These are phyloP conservation scores for Erithacus rubecula DNA, from an alignment of 2,797 vertebrate genomes.

Conservation along the genomic window DNA sequence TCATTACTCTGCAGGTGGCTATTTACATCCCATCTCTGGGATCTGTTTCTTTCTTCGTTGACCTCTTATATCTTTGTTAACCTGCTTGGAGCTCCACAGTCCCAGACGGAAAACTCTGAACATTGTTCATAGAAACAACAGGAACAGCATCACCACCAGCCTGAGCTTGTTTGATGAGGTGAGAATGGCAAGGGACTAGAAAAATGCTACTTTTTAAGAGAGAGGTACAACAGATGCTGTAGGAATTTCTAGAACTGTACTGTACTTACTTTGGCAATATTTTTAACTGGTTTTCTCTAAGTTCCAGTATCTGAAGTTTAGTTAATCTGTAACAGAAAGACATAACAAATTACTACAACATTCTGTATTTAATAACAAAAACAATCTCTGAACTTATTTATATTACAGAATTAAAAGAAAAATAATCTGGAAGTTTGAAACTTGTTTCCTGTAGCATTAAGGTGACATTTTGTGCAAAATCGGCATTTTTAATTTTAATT, in stretches of 20 bases:
- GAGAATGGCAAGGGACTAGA: not conserved
- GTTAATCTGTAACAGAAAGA: slow-evolving; percentile 85
- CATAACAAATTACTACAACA: slow-evolving; percentile 2
- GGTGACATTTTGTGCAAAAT: not conserved
- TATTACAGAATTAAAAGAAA: not conserved
- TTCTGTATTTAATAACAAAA: not conserved
- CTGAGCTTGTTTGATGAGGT: not conserved
- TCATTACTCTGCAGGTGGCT: not conserved
- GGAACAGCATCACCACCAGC: not conserved
- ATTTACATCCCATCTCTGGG: not conserved
- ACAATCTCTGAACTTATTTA: not conserved
- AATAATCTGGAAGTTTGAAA: not conserved
- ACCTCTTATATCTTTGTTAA: not conserved
- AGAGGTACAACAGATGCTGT: not conserved
- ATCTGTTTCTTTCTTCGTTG: not conserved
- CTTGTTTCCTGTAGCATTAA: not conserved
- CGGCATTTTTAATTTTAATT: too few relatives aligned
- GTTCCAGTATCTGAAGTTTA: slow-evolving; percentile 96
- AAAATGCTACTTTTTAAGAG: not conserved
- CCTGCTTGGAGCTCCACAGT: not conserved
- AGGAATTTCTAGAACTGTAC: not conserved
- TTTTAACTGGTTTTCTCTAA: slow-evolving; percentile 98
- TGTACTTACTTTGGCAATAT: slow-evolving; percentile 97
- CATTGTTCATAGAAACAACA: not conserved
- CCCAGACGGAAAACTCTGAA: not conserved